phyloP scores from a whole-genome alignment of 1,140 invertebrate species.

The Drosophila insularis region DNA sequence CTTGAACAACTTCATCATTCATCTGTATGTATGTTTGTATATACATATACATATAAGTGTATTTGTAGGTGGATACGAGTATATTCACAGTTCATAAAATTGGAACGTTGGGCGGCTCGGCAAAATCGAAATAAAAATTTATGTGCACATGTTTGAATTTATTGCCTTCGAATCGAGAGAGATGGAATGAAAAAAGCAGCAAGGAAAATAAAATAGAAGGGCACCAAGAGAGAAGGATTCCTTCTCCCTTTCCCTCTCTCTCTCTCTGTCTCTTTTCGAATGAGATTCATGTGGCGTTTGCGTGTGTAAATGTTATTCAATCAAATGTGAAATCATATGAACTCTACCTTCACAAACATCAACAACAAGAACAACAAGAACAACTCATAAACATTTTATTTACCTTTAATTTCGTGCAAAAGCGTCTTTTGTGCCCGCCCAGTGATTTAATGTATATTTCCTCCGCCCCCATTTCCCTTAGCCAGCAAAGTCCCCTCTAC shows the following conservation, averaged over 20 bases:
- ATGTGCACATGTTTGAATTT: conserved; percentile 79
- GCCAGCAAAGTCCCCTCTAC: background rate
- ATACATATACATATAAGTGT: background rate
- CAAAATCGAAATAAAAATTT: conserved; percentile 78
- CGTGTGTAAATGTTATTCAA: conserved; percentile 80
- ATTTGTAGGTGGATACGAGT: background rate
- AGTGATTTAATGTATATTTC: conserved; percentile 61
- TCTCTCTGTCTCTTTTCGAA: conserved; percentile 3
- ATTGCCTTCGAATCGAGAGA: conserved; percentile 47
- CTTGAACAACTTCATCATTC: conserved; percentile 60
- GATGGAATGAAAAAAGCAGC: background rate
- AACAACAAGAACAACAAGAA: background rate
- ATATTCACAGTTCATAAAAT: conserved; percentile 79
- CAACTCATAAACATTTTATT: conserved; percentile 77
- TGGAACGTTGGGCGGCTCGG: conserved; percentile 44
- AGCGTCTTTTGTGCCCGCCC: conserved; percentile 65
- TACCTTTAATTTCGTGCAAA: conserved; percentile 77
- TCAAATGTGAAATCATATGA: conserved; percentile 78
- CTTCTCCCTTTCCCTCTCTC: too few species aligned
- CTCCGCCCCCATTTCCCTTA: background rate
- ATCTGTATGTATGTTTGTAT: background rate
- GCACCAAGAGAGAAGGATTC: too few species aligned
- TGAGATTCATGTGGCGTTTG: conserved; percentile 52
- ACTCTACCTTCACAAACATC: conserved; percentile 53
- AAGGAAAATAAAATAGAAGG: background rate